phyloP scores from a whole-genome alignment of 2,113 vertebrate species.

The Merops nubicus region DNA sequence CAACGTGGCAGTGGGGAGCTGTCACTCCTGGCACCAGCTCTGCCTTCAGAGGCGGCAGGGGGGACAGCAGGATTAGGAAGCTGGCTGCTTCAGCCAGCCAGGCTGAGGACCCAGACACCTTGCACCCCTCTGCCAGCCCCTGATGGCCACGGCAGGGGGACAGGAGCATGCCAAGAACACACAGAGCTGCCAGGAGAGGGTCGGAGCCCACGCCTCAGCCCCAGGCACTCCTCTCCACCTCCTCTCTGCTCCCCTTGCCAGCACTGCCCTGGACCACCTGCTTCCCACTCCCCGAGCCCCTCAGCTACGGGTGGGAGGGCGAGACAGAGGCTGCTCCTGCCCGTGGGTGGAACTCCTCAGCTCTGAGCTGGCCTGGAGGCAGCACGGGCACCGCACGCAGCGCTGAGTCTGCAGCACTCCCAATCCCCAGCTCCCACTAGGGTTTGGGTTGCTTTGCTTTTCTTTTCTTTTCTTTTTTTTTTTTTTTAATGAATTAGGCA shows the following conservation, averaged over 20 bases:
- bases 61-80: background rate
- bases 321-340: background rate
- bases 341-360: background rate
- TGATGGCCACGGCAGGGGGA: fast-evolving
- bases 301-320: fast-evolving
- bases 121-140: background rate
- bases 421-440: conserved; percentile 19
- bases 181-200: background rate
- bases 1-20: background rate
- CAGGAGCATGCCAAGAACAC: fast-evolving
- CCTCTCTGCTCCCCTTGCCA: background rate
- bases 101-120: background rate
- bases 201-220: background rate
- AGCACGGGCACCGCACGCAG: background rate
- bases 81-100: background rate
- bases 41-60: background rate
- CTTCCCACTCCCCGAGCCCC: background rate
- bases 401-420: conserved; percentile 50
- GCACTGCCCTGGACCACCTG: background rate
- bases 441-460: background rate
- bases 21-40: background rate
- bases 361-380: background rate
- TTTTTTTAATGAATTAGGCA: conserved; percentile 57
- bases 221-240: background rate
- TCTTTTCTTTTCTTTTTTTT: background rate